Evolutionary conservation across 2,113 vertebrate genomes (phyloP).

Genomic region (Myotis davidii): DNA sequence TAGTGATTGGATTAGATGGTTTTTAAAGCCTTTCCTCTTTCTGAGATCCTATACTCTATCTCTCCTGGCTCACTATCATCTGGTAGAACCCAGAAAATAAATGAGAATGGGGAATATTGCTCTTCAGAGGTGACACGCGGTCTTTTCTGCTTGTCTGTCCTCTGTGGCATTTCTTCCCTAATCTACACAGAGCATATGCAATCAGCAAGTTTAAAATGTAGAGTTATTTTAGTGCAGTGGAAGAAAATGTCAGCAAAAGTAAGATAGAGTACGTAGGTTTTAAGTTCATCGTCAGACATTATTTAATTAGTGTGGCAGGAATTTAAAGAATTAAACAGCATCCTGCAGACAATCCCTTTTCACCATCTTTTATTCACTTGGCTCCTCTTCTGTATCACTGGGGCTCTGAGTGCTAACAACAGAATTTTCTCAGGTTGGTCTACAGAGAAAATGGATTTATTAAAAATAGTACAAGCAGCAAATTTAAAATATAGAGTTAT

Average conservation of each 20-base stretch:
- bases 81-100: neutral
- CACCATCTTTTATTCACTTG: neutral
- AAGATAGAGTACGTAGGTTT: slow-evolving; percentile 50
- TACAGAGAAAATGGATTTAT: slow-evolving; percentile 23
- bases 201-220: slow-evolving; percentile 33
- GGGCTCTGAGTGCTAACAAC: neutral
- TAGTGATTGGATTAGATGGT: neutral
- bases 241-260: slow-evolving; percentile 52
- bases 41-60: neutral
- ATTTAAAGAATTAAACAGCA: slow-evolving; percentile 54
- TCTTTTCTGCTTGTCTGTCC: neutral
- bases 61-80: neutral
- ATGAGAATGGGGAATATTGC: neutral
- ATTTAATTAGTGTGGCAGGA: slow-evolving; percentile 53
- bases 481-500: neutral
- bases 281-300: slow-evolving; percentile 56
- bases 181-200: slow-evolving; percentile 30
- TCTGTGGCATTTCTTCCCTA: neutral
- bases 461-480: neutral
- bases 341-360: neutral
- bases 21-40: neutral
- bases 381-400: neutral
- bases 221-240: slow-evolving; percentile 52
- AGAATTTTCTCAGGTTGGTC: neutral
- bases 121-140: neutral